Evolutionary conservation across 2,888 invertebrate species (phyloP), one percentile per base, ranked within the genome.

Genomic region (Tuberolachnus salignus): DNA sequence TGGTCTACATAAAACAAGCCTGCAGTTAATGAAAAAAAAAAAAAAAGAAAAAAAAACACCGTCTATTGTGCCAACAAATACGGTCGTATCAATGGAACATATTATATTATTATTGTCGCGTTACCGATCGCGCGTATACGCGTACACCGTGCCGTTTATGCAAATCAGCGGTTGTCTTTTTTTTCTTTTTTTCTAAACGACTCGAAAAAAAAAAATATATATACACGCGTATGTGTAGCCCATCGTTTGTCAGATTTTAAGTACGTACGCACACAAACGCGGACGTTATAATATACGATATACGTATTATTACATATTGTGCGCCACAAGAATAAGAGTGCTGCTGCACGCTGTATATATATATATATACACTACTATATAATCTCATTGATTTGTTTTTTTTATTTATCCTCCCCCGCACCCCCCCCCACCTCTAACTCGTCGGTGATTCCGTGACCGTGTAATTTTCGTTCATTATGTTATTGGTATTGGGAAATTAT

Each of bases 1-100:
- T 69, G 78, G 78, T 78, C 78, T 67, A 78, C 67, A 69, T 78
- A 78, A 78, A 78, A 78, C 78, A 78, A 78, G 78, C 78, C 67
- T 16, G 63, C 11, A 61, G 78, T 78, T 78, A 78, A 78, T 78
- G 78, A 78, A 78, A 78, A 34, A 34, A 34, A 34, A 34, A 34
- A 34, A 34, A 34, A 34, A 34, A 34, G 6, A 34, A 34, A 34
- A 34, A 34, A 34, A 34, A 34, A 67, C 59, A 49, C 14, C 26
- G 57, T 42, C 78, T 59, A 69, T 69, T 59, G 67, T 69, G 59
- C 49, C 67, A 34, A 55, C 74, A 42, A n/a, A n/a, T n/a, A 71
- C 44, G 2, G 13, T 49, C 66, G 13, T 78, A 69, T 78, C 78
- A 78, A 78, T 69, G 78, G 78, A 69, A 49, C 66, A 75, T n/a